Evolutionary conservation across 2,113 vertebrate species (phyloP), one percentile per base, ranked within the genome.

Genomic region (Gila orcuttii): DNA sequence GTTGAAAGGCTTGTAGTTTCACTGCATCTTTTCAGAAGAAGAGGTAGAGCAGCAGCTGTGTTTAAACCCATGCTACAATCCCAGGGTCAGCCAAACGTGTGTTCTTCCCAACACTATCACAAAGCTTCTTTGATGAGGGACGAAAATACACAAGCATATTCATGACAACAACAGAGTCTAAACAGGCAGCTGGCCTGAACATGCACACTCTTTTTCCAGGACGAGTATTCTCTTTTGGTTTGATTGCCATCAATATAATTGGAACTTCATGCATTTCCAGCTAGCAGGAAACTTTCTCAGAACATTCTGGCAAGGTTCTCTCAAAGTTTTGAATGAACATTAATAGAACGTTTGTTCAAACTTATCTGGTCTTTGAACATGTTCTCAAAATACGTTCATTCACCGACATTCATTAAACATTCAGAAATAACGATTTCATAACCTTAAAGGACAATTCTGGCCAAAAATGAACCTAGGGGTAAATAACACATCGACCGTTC

Each of bases 111-210:
- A 74, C 42, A 47, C 71, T 64, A 47, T 45, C 64, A 80, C 78
- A 80, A 80, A 80, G 74, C 47, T 76, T 76, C 25, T 76, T 31
- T 28, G 25, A 31, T 28, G 50, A 59, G 36, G n/a, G n/a, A 31
- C 17, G 42, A 80, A 87, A 87, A 79, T 80, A 66, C 57, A 68
- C 47, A 45, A 10, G 75, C 60, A 82, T n/a, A 74, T 23, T 85
- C 55, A 17, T 83, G 62, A 82, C 39, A 73, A 36, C 39, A 78
- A 71, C n/a, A 68, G 0, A 68, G 1, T 52, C 47, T 57, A 66
- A 23, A 66, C 59, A 50, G 42, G 23, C 39, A 45, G 79, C 39
- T 80, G 39, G 15, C 71, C 7, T 64, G 11, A 59, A 55, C 66
- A 57, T n/a, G 52, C 74, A 60, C 23, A 60, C 17, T 73, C 3